phyloP scores from a whole-genome alignment of 2,888 invertebrate species.

The Acanthopleura granulata region DNA sequence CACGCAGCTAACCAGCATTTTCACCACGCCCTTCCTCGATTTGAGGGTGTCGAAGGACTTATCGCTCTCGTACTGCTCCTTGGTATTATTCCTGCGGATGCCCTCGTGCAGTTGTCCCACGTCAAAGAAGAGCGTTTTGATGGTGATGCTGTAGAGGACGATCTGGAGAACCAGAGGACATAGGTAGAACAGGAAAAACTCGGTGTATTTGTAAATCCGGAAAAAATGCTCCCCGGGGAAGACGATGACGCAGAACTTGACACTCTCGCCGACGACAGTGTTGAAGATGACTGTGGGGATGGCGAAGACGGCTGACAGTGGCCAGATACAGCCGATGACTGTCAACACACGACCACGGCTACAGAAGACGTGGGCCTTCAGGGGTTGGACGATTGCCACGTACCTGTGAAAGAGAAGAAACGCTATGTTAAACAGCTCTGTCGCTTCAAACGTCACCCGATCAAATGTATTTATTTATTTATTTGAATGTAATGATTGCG shows the following conservation, averaged over 20 bases:
- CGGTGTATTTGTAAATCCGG: slow-evolving; percentile 57
- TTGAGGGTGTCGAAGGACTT: slow-evolving; percentile 57
- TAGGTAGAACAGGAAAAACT: slow-evolving; percentile 66
- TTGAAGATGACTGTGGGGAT: slow-evolving; percentile 64
- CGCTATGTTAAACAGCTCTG: too few species aligned
- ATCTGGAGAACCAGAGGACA: slow-evolving; percentile 65
- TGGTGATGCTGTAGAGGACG: slow-evolving; percentile 63
- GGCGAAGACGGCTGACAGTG: slow-evolving; percentile 57
- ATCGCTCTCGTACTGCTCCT: slow-evolving; percentile 47
- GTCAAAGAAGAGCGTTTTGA: slow-evolving; percentile 62
- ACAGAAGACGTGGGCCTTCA: slow-evolving; percentile 68
- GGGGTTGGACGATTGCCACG: slow-evolving; percentile 69
- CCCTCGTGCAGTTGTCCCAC: slow-evolving; percentile 54
- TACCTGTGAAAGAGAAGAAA: slow-evolving; percentile 58
- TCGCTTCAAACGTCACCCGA: too few species aligned
- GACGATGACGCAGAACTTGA: slow-evolving; percentile 52
- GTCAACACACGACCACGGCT: slow-evolving; percentile 61
- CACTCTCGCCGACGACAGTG: slow-evolving; percentile 31
- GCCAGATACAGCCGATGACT: slow-evolving; percentile 66
- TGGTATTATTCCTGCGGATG: slow-evolving; percentile 46
- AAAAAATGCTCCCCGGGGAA: slow-evolving; percentile 47
- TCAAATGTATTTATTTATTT: too few species aligned
- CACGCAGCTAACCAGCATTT: slow-evolving; percentile 71
- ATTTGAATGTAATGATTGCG: too few species aligned
- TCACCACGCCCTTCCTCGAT: slow-evolving; percentile 69